These are phyloP conservation scores for Drosophila emarginata DNA, from an alignment of 2,888 invertebrate genomes.

Conservation along the genomic window DNA sequence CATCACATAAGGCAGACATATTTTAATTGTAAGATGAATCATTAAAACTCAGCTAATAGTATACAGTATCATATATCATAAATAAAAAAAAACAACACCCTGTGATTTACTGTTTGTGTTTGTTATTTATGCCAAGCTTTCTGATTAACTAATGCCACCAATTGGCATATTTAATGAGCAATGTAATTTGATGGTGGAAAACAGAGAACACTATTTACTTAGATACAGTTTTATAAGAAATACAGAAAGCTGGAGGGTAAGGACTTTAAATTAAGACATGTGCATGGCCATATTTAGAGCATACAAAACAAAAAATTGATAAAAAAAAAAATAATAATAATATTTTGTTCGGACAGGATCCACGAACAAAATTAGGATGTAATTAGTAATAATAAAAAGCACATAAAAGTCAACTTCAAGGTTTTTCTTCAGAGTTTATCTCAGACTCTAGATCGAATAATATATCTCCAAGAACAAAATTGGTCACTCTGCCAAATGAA, in stretches of 20 bases:
- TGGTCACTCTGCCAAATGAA: constrained; percentile 35
- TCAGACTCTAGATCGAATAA: too few relatives aligned
- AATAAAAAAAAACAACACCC: constrained; percentile 46
- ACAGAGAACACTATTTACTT: constrained; percentile 14
- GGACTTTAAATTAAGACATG: constrained; percentile 50
- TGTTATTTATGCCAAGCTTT: constrained; percentile 61
- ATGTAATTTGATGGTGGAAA: constrained; percentile 19
- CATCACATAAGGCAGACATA: not conserved
- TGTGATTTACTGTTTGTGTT: constrained; percentile 26
- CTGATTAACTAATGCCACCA: constrained; percentile 26
- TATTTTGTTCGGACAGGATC: constrained; percentile 18
- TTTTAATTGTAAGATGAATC: constrained; percentile 42
- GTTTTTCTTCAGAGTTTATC: too few relatives aligned
- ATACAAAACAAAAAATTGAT: not conserved
- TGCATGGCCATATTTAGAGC: constrained; percentile 24
- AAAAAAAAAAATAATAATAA: not conserved
- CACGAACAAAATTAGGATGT: constrained; percentile 45
- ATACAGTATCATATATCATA: constrained; percentile 60
- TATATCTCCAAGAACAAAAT: not conserved
- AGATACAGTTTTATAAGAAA: not conserved
- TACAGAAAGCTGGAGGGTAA: constrained; percentile 37
- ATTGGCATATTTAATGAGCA: constrained; percentile 59
- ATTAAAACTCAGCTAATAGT: constrained; percentile 58
- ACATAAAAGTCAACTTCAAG: too few relatives aligned
- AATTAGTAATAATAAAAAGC: constrained; percentile 70